Evolutionary conservation across 35 echinoderm and acorn worm species (phyloP).

Genomic region (Apostichopus californicus): DNA sequence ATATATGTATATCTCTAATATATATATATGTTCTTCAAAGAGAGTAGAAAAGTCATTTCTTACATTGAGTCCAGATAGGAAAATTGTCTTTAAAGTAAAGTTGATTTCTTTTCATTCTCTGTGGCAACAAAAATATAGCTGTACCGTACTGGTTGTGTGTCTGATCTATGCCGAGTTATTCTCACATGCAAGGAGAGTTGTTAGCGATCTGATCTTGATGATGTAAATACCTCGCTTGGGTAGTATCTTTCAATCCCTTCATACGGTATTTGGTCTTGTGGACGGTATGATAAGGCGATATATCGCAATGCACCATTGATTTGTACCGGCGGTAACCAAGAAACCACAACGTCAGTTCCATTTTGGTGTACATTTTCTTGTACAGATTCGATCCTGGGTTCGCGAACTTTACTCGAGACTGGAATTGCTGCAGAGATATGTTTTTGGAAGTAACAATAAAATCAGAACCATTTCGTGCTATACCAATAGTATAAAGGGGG

Average conservation of each 20-base stretch:
- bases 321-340: conserved; percentile 49
- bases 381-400: conserved; percentile 6
- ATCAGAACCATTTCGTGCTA: too few species aligned
- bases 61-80: too few species aligned
- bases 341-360: conserved; percentile 33
- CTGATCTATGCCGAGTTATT: too few species aligned
- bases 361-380: background rate
- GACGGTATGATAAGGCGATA: background rate
- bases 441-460: too few species aligned
- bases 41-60: too few species aligned
- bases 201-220: too few species aligned
- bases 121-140: background rate
- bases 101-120: background rate
- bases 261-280: background rate
- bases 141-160: too few species aligned
- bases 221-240: background rate
- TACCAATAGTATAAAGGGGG: too few species aligned
- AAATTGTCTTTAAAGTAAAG: too few species aligned
- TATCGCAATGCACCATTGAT: conserved; percentile 19
- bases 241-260: conserved; percentile 1
- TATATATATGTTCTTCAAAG: too few species aligned
- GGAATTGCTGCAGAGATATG: background rate
- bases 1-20: too few species aligned
- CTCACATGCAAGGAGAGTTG: too few species aligned
- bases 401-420: conserved; percentile 12